phyloP scores from a whole-genome alignment of 2,113 vertebrate genomes.

The Trichechus manatus region DNA sequence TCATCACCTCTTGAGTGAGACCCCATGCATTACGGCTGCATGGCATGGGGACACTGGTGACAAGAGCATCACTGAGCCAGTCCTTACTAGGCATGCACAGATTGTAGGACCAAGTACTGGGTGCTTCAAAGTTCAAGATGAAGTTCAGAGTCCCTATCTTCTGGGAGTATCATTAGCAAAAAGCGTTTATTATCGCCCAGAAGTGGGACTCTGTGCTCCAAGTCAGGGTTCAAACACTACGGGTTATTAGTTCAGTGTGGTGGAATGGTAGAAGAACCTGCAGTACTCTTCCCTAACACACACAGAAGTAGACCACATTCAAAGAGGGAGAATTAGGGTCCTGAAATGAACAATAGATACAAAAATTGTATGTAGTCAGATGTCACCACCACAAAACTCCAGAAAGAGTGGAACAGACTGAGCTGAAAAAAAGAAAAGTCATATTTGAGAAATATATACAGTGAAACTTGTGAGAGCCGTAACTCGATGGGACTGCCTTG shows the following conservation, averaged over 20 bases:
- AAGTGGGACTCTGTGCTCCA: constrained; percentile 1
- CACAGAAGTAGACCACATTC: neutral
- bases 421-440: neutral
- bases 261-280: neutral
- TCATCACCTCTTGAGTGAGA: constrained; percentile 41
- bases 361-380: constrained; percentile 33
- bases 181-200: neutral
- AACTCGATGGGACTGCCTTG: neutral
- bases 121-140: neutral
- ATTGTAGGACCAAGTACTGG: neutral
- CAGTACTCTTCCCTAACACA: constrained; percentile 22
- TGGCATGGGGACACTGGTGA: neutral
- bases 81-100: neutral
- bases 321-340: neutral
- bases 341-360: constrained; percentile 20
- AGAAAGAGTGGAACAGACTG: constrained; percentile 11
- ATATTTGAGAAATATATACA: constrained; percentile 19
- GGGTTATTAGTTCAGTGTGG: neutral
- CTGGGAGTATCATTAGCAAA: constrained; percentile 45
- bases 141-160: neutral
- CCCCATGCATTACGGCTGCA: neutral
- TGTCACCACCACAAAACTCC: constrained; percentile 1
- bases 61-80: neutral
- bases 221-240: constrained; percentile 29
- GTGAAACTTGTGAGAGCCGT: neutral